These are phyloP conservation scores for Benthochromis sp. DNA, from an alignment of 2,113 vertebrate genomes.

Conservation along the genomic window DNA sequence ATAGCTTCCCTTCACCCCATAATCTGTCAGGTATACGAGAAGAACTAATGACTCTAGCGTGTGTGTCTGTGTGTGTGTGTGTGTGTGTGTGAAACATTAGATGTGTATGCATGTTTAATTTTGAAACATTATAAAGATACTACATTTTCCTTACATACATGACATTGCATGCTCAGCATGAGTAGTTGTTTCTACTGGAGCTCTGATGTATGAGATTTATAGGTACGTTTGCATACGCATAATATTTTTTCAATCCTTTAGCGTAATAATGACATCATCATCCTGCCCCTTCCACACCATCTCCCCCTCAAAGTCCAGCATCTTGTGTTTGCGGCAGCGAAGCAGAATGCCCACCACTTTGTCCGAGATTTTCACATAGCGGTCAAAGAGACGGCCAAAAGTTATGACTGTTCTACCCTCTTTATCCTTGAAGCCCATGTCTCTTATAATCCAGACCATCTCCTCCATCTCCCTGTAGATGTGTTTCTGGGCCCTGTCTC, in stretches of 20 bases:
- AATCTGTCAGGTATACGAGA: constrained; percentile 10
- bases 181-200: neutral
- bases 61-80: neutral
- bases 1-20: constrained; percentile 19
- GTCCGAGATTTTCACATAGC: constrained; percentile 78
- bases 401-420: constrained; percentile 50
- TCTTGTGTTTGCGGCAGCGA: constrained; percentile 77
- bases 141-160: neutral
- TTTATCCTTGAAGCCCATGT: constrained; percentile 61
- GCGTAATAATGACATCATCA: constrained; percentile 66
- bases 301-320: constrained; percentile 76
- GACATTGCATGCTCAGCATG: neutral
- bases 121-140: neutral
- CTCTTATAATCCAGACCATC: constrained; percentile 75
- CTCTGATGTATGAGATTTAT: neutral
- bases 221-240: neutral
- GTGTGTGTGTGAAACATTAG: neutral
- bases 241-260: constrained; percentile 49
- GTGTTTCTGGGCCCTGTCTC: constrained; percentile 71
- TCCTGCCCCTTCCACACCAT: constrained; percentile 80
- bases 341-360: constrained; percentile 79
- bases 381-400: constrained; percentile 75
- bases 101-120: neutral
- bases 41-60: neutral
- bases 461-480: constrained; percentile 77